Evolutionary conservation across 1,140 invertebrate species (phyloP).

Genomic region (Drosophila willistoni): DNA sequence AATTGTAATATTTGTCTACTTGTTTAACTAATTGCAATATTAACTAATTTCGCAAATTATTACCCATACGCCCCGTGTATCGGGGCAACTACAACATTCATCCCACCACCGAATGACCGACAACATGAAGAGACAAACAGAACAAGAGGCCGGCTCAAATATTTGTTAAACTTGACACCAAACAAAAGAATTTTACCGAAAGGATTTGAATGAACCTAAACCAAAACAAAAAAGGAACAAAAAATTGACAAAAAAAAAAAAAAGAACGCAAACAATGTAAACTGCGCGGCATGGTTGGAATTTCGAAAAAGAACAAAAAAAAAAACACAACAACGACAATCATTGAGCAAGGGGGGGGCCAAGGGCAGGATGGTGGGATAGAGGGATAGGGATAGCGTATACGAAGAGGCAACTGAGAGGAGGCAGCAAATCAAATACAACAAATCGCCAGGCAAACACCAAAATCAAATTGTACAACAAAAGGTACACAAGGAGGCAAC

Average conservation of each 20-base stretch:
- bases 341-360: conserved; percentile 1
- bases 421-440: conserved; percentile 75
- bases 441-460: conserved; percentile 73
- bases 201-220: conserved; percentile 76
- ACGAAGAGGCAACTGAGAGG: conserved; percentile 29
- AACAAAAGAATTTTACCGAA: conserved; percentile 83
- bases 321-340: not conserved
- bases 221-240: conserved; percentile 43
- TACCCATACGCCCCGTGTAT: conserved; percentile 71
- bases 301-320: conserved; percentile 39
- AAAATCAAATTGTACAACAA: conserved; percentile 80
- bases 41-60: conserved; percentile 45
- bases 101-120: conserved; percentile 53
- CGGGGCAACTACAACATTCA: not conserved
- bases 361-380: not conserved
- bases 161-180: conserved; percentile 83
- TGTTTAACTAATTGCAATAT: conserved; percentile 64
- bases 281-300: conserved; percentile 63
- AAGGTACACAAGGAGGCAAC: conserved; percentile 12
- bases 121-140: conserved; percentile 67
- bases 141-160: conserved; percentile 73
- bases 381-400: not conserved
- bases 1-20: conserved; percentile 21
- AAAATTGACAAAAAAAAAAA: conserved; percentile 40
- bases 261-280: conserved; percentile 67